Percentiles rank a stretch among this genome's conserved stretches.
These are phyloP conservation scores for Sphaerophoria taeniata DNA, from an alignment of 2,888 invertebrate genomes.

Conservation along the genomic window DNA sequence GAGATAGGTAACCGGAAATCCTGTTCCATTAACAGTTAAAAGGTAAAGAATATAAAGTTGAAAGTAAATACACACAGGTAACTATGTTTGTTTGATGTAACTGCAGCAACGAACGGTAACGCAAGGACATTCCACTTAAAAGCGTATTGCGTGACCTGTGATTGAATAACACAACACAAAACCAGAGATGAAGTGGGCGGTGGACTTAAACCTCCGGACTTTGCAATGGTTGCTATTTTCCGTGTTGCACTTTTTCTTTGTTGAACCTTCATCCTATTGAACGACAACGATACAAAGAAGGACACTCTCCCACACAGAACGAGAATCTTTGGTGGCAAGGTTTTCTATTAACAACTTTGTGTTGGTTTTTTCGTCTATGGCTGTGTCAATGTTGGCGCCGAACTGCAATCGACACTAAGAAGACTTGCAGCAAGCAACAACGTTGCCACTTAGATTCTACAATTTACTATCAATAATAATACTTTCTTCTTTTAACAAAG, in stretches of 20 bases:
- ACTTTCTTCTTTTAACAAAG: slow-evolving; percentile 16
- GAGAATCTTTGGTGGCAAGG: slow-evolving; percentile 2
- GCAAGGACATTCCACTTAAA: slow-evolving; percentile 59
- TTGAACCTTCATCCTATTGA: neutral
- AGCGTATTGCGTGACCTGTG: slow-evolving; percentile 69
- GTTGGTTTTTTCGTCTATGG: too few relatives aligned
- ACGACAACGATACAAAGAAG: slow-evolving; percentile 24
- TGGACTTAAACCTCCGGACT: slow-evolving; percentile 20
- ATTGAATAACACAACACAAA: slow-evolving; percentile 65
- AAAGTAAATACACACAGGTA: slow-evolving; percentile 46
- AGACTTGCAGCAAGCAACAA: slow-evolving; percentile 31
- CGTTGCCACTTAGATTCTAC: slow-evolving; percentile 63
- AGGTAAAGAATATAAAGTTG: slow-evolving; percentile 66
- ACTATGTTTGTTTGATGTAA: neutral
- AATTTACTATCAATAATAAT: slow-evolving; percentile 68
- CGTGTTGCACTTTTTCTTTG: neutral
- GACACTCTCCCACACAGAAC: slow-evolving; percentile 13
- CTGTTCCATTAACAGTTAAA: slow-evolving; percentile 71
- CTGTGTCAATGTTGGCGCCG: slow-evolving; percentile 4
- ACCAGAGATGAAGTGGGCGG: slow-evolving; percentile 20
- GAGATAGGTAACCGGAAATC: slow-evolving; percentile 69
- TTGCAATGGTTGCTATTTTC: slow-evolving; percentile 8
- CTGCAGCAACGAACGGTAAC: neutral
- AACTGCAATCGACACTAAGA: slow-evolving; percentile 42
- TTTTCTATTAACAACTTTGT: slow-evolving; percentile 8